Evolutionary conservation across 2,888 invertebrate species (phyloP).

Genomic region (Hemaris fuciformis): DNA sequence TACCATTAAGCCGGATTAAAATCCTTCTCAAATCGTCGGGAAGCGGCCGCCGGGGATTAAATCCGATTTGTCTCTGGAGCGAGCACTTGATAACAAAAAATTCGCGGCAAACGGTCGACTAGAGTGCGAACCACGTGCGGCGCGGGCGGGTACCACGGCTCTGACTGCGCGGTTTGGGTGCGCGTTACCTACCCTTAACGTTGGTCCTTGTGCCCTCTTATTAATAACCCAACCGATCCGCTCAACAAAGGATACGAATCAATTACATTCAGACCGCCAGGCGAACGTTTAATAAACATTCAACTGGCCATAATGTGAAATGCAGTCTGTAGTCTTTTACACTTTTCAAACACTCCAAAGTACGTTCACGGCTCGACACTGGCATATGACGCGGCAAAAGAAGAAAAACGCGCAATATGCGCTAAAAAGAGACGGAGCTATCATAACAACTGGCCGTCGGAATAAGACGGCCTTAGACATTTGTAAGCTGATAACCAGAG

Average conservation of each 20-base stretch:
- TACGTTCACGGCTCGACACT: constrained; percentile 64
- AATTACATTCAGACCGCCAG: constrained; percentile 58
- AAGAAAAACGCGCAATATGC: constrained; percentile 80
- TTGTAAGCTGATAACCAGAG: constrained; percentile 81
- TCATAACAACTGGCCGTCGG: constrained; percentile 57
- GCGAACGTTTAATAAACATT: constrained; percentile 35
- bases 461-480: constrained; percentile 71
- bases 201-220: constrained; percentile 56
- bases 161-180: constrained; percentile 72
- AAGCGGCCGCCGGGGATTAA: constrained; percentile 41
- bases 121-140: constrained; percentile 60
- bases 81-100: constrained; percentile 59
- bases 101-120: constrained; percentile 51
- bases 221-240: constrained; percentile 65
- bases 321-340: constrained; percentile 45
- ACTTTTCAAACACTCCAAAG: constrained; percentile 60
- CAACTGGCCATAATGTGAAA: constrained; percentile 36
- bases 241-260: constrained; percentile 74
- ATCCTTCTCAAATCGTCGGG: constrained; percentile 22
- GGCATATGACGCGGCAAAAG: constrained; percentile 79
- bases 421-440: constrained; percentile 66
- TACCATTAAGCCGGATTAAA: constrained; percentile 9
- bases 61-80: constrained; percentile 49
- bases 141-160: constrained; percentile 52
- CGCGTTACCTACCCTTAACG: constrained; percentile 63